Evolutionary conservation across 2,113 vertebrate genomes (phyloP).

Genomic region (Ceuthmochares aereus): DNA sequence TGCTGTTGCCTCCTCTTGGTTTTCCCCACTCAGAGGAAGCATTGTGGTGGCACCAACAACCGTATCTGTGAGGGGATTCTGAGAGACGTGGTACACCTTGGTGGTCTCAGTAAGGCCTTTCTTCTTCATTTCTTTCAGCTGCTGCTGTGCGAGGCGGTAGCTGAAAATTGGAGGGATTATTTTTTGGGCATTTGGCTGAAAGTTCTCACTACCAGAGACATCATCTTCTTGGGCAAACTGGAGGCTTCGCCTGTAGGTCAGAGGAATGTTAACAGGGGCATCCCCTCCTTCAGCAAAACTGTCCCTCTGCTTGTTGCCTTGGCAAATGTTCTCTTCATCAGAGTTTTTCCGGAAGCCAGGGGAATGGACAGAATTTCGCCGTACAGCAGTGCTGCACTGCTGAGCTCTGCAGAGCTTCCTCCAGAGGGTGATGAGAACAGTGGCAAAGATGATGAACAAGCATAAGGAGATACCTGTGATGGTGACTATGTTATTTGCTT

Average conservation of each 20-base stretch:
- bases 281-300: slow-evolving; percentile 84
- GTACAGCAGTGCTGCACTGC: slow-evolving; percentile 80
- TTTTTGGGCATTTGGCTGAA: slow-evolving; percentile 87
- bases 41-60: slow-evolving; percentile 78
- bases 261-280: slow-evolving; percentile 64
- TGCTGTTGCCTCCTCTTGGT: slow-evolving; percentile 73
- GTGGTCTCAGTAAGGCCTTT: slow-evolving; percentile 92
- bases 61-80: slow-evolving; percentile 89
- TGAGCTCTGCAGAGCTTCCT: slow-evolving; percentile 85
- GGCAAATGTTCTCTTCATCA: slow-evolving; percentile 90
- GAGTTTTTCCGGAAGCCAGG: slow-evolving; percentile 87
- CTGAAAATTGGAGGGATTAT: slow-evolving; percentile 92
- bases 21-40: slow-evolving; percentile 65
- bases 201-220: slow-evolving; percentile 75
- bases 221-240: slow-evolving; percentile 71
- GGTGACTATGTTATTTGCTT: slow-evolving; percentile 87
- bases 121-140: slow-evolving; percentile 98
- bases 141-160: slow-evolving; percentile 94
- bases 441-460: slow-evolving; percentile 88
- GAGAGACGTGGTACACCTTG: slow-evolving; percentile 93
- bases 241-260: slow-evolving; percentile 76
- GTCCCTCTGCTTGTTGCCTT: slow-evolving; percentile 82
- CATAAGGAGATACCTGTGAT: slow-evolving; percentile 91
- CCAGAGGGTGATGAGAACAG: slow-evolving; percentile 90
- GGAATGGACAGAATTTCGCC: slow-evolving; percentile 81